Evolutionary conservation across 1,140 invertebrate species (phyloP), one percentile per base, ranked within the genome.

Genomic region (Halictus rubicundus): DNA sequence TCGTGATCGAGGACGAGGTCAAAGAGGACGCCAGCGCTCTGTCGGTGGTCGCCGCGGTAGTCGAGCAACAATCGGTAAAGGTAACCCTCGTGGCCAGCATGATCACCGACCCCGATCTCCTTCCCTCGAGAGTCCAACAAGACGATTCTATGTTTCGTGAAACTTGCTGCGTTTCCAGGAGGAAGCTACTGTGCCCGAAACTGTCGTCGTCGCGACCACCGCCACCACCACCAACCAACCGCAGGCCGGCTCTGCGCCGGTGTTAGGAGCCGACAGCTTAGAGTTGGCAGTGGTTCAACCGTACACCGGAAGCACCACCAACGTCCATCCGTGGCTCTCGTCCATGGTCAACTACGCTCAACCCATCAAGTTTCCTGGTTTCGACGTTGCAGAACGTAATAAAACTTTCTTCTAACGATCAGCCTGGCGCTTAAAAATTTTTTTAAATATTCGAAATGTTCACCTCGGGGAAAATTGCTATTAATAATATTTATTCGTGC

Each of bases 291-390:
- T 95, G 1, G 95, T 95, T 73, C 94, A 95, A 63, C 95, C 95
- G 83, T 99, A 99, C 93, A 99, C 97, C 0, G 98, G 98, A 60
- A 99, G 98, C 73, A 99, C 99, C 19, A 99, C 98, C 65, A 99
- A 99, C 92, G 99, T 99, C 64, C 99, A 99, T 94, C 99, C 99
- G 23, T 98, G 98, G 95, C 95, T 99, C 2, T 99, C 98, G 39
- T 98, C 98, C 57, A 97, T 99, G 96, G 97, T 99, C 88, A 99
- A 99, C 95, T 99, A 99, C 94, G 98, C 98, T 73, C 98, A 99
- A 93, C 99, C 99, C 4, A 97, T 99, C 89, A 99, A 99, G 94
- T 99, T 99, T 94, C 96, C 97, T 91, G 97, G 98, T 86, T 99
- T 99, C 93, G 98, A 99, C 91, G 95, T 98, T 82, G 98, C 99